phyloP scores from a whole-genome alignment of 2,888 invertebrate genomes.

The Syrphus vitripennis region DNA sequence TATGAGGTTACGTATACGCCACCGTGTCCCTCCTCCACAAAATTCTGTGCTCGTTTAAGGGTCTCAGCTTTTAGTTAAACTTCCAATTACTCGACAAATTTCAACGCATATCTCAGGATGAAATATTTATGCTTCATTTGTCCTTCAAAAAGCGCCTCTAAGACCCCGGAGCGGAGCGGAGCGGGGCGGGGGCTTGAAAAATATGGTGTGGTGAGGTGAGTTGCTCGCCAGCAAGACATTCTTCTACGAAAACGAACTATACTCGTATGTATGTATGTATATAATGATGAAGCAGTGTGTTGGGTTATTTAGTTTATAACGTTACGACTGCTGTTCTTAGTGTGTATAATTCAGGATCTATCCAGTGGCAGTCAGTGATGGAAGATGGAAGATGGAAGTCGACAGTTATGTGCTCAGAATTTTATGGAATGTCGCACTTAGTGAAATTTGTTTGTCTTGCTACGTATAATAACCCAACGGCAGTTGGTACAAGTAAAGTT shows the following conservation, averaged over 20 bases:
- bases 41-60: not conserved
- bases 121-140: conserved; percentile 54
- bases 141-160: conserved; percentile 42
- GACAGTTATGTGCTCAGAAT: conserved; percentile 70
- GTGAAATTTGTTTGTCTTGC: conserved; percentile 70
- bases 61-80: conserved; percentile 36
- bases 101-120: conserved; percentile 59
- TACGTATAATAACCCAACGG: conserved; percentile 65
- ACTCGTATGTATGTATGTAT: too few species aligned
- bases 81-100: conserved; percentile 46
- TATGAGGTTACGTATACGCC: conserved; percentile 52
- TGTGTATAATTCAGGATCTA: conserved; percentile 61
- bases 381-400: too few species aligned
- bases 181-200: too few species aligned
- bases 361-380: too few species aligned
- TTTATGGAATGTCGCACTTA: conserved; percentile 72
- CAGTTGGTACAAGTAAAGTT: conserved; percentile 56
- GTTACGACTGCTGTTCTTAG: conserved; percentile 29
- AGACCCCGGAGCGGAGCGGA: not conserved
- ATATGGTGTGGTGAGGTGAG: not conserved
- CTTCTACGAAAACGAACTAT: not conserved
- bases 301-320: not conserved
- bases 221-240: not conserved
- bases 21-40: not conserved
- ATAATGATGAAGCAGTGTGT: conserved; percentile 22